phyloP scores from a whole-genome alignment of 2,888 invertebrate genomes.

The Agrilus biguttatus region DNA sequence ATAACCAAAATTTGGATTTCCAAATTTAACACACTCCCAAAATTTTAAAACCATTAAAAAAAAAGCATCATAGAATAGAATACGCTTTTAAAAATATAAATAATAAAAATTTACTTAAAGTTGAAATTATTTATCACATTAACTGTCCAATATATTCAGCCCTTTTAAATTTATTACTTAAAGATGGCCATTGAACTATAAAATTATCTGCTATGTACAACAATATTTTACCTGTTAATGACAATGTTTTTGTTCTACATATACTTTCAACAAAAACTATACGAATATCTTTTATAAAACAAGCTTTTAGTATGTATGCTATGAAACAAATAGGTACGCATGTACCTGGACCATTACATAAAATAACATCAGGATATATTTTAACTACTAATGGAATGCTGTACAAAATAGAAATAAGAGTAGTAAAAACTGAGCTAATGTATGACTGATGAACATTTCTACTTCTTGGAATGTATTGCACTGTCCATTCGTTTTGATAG shows the following conservation, averaged over 20 bases:
- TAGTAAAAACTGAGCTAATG: constrained; percentile 62
- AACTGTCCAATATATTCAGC: constrained; percentile 66
- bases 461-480: constrained; percentile 63
- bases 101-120: no score
- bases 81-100: no score
- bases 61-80: no score
- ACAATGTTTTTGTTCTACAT: constrained; percentile 80
- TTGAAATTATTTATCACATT: constrained; percentile 31
- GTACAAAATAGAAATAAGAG: constrained; percentile 53
- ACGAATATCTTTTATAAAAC: constrained; percentile 49
- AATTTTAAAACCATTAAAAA: no score
- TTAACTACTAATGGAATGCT: constrained; percentile 54
- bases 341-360: constrained; percentile 95
- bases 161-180: constrained; percentile 50
- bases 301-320: constrained; percentile 56
- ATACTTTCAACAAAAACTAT: constrained; percentile 91
- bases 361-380: constrained; percentile 63
- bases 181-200: constrained; percentile 84
- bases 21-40: no score
- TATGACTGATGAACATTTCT: constrained; percentile 81
- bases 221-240: constrained; percentile 78
- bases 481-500: constrained; percentile 26
- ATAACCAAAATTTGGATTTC: no score
- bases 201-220: constrained; percentile 71
- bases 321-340: constrained; percentile 82